Conservation (phyloP, 2,888 invertebrate genomes). For the Cheiracanthium punctorium region DNA sequence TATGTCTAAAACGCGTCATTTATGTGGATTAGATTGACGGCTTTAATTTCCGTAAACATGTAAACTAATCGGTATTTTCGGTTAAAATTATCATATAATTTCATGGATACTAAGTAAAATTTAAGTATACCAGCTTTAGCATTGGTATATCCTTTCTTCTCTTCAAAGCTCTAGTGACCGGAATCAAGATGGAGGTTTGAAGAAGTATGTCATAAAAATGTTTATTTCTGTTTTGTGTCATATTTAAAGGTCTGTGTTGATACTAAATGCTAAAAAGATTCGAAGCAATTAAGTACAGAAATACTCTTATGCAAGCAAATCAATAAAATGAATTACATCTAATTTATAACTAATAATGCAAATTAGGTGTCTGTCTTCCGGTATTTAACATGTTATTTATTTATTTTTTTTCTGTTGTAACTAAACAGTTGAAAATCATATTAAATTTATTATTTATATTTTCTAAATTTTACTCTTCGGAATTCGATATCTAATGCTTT, state of each 20-base stretch:
- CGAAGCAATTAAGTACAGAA: too few species aligned
- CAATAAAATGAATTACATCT: too few species aligned
- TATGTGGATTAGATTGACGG: constrained; percentile 1
- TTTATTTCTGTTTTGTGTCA: not conserved
- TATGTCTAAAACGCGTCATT: constrained; percentile 60
- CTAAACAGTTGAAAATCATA: too few species aligned
- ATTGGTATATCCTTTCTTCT: not conserved
- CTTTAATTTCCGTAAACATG: not conserved
- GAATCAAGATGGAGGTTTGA: constrained; percentile 62
- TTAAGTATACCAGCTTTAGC: not conserved
- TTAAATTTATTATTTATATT: too few species aligned
- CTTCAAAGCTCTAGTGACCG: not conserved
- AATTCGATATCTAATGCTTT: too few species aligned
- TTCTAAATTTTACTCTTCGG: too few species aligned
- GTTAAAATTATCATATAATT: not conserved
- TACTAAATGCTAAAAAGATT: too few species aligned
- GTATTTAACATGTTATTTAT: too few species aligned
- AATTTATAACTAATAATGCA: not conserved
- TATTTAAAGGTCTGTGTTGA: too few species aligned
- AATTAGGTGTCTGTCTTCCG: not conserved
- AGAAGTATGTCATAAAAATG: constrained; percentile 44
- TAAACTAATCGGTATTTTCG: not conserved
- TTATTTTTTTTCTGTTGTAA: too few species aligned
- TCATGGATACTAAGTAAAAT: not conserved
- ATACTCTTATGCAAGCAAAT: too few species aligned